Base-by-base conservation (phyloP, 1,140 invertebrate genomes). In the Macrobrachium nipponense region DNA sequence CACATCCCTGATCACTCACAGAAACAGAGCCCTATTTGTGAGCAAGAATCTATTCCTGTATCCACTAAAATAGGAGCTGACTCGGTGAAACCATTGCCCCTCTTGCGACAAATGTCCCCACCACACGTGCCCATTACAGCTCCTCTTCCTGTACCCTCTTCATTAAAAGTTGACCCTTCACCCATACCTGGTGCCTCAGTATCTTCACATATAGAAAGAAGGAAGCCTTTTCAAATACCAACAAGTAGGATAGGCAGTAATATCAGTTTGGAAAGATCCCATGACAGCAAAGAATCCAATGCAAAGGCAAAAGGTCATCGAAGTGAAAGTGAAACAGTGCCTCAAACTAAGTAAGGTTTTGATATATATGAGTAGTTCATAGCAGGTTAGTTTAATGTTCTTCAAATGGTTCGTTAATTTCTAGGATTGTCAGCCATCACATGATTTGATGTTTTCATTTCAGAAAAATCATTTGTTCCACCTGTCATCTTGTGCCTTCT, bases 241-340 rank as follows among this genome's bases (percentile, higher is more conserved):
- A 51, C 60, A 62, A 83, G 62, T 60, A 79, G 58, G 60, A 43
- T 58, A 27, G 51, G n/a, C 17, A 72, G 61, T 64, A n/a, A n/a
- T n/a, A 86, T 72, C 61, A 64, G 36, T 15, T 51, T 18, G 72
- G 76, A 86, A 60, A 86, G 75, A 66, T 51, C 58, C 17, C 64
- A 15, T 64, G 75, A 78, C 11, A 77, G 15, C n/a, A 73, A 73
- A 73, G 23, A 61, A 60, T 15, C 61, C 7, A 80, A 73, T 60
- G 51, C 73, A 36, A 68, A 61, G 60, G 59, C 68, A 6, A 86
- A 68, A 43, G 84, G 70, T 44, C 75, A 58, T 80, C 60, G 36
- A n/a, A 58, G 68, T 36, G 84, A 86, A 80, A 86, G 70, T 86
- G 84, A 86, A 80, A 80, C 84, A 80, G 84, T 86, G 84, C 84